These are phyloP conservation scores for Progne subis DNA, from an alignment of 2,113 vertebrate species.

Conservation along the genomic window DNA sequence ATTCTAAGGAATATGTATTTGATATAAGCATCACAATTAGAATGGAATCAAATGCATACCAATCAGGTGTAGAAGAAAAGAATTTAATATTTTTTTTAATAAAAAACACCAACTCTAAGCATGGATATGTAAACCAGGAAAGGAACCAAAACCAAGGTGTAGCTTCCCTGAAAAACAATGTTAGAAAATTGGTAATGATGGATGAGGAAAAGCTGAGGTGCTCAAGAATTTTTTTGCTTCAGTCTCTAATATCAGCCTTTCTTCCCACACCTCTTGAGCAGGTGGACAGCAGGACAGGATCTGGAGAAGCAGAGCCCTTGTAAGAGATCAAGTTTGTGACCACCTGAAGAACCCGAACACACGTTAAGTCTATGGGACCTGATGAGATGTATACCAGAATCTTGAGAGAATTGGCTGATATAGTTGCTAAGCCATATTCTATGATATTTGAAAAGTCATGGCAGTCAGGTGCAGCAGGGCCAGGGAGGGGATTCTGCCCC, in stretches of 20 bases:
- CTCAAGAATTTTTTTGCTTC: background rate
- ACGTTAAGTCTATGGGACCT: background rate
- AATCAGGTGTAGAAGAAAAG: background rate
- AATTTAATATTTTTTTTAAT: fast-evolving
- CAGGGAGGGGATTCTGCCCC: background rate
- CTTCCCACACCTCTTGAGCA: background rate
- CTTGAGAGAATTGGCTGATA: background rate
- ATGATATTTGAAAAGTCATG: background rate
- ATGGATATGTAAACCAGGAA: background rate
- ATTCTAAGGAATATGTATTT: background rate
- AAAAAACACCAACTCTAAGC: background rate
- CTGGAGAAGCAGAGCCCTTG: background rate
- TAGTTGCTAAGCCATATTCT: background rate
- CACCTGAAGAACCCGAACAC: background rate
- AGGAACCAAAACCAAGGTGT: background rate
- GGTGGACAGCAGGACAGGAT: background rate
- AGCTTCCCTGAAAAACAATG: background rate
- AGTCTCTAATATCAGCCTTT: background rate
- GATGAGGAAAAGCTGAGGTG: background rate
- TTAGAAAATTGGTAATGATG: background rate
- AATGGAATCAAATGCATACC: background rate
- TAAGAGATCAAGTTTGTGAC: background rate
- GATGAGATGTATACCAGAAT: background rate
- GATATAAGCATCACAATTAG: background rate
- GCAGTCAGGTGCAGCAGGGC: background rate